Base-by-base conservation (phyloP, 2,797 vertebrate genomes). In the Anas bernieri region DNA sequence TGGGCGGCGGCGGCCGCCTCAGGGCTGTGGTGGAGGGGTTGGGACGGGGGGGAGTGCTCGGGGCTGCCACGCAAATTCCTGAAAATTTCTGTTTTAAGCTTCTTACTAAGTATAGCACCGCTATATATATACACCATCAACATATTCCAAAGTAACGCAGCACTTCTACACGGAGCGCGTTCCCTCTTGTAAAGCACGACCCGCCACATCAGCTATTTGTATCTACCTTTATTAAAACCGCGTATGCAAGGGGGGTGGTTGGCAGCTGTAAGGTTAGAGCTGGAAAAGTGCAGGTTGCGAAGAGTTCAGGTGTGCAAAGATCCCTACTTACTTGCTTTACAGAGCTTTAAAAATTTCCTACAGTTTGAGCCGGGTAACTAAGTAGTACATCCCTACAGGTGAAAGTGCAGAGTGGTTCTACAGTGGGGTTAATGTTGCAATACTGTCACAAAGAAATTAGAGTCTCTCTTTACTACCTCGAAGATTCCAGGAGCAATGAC, bases 171-270 rank as follows among this genome's bases (percentile, higher is more conserved):
- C 37, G 23, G 56, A 69, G 17, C 14, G 6, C 21, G 8, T 21
- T 10, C 21, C 30, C 37, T 6, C n/a, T 18, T 15, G 7, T 11
- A 54, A 62, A 52, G 14, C 11, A 35, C 1, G 13, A 67, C 62
- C 45, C 45, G 43, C 12, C 45, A 41, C 4, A 1, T 2, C 6
- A 67, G 11, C 22, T 64, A 4, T 12, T 67, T 62, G 28, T 87
- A 88, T 78, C 5, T 3, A 16, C 8, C 30, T 86, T 76, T 70
- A 84, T 46, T 74, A 69, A 79, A 72, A 9, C 1, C 1, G 25
- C 0, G 0, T 1, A 0, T 12, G 48, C 12, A 45, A 15, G 11
- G 56, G 20, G 83, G 77, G 68, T 50, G 23, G 28, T 1, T 12
- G 73, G 69, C 64, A 78, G 66, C 58, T 82, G 7, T 48, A 86